phyloP scores from a whole-genome alignment of 2,113 vertebrate genomes.

The Rattus rattus region DNA sequence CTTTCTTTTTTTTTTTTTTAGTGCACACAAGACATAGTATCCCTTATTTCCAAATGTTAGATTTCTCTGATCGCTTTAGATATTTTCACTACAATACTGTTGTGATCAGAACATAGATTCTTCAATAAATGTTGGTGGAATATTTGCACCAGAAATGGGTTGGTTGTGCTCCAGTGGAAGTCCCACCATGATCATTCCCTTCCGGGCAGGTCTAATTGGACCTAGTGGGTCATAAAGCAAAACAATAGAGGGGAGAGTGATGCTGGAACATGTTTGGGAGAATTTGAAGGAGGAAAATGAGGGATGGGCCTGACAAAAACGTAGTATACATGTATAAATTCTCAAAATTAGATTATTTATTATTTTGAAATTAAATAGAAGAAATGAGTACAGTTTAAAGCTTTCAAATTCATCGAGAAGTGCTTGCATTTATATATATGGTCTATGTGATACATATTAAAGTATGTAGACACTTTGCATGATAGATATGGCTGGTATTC shows the following conservation, averaged over 20 bases:
- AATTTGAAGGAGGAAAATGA: not conserved
- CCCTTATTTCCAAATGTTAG: not conserved
- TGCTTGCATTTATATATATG: not conserved
- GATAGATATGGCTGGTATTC: not conserved
- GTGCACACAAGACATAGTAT: not conserved
- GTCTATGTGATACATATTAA: not conserved
- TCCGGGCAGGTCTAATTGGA: not conserved
- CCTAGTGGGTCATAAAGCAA: not conserved
- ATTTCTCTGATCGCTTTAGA: not conserved
- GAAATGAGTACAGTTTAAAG: not conserved
- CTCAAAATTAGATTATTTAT: not conserved
- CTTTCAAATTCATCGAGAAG: not conserved
- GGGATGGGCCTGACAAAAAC: too few species aligned
- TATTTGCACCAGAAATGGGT: too few species aligned
- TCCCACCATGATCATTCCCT: not conserved
- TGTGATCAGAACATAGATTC: not conserved
- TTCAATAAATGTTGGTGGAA: not conserved
- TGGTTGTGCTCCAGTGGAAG: not conserved
- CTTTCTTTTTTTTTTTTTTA: not conserved
- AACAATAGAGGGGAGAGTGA: not conserved
- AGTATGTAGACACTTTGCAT: slow-evolving; percentile 3
- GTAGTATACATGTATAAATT: not conserved
- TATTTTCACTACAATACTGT: not conserved
- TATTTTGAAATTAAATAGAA: not conserved
- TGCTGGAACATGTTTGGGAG: too few species aligned